Evolutionary conservation across 2,113 vertebrate genomes (phyloP), one percentile per base, ranked within the genome.

Genomic region (Tor tambroides): DNA sequence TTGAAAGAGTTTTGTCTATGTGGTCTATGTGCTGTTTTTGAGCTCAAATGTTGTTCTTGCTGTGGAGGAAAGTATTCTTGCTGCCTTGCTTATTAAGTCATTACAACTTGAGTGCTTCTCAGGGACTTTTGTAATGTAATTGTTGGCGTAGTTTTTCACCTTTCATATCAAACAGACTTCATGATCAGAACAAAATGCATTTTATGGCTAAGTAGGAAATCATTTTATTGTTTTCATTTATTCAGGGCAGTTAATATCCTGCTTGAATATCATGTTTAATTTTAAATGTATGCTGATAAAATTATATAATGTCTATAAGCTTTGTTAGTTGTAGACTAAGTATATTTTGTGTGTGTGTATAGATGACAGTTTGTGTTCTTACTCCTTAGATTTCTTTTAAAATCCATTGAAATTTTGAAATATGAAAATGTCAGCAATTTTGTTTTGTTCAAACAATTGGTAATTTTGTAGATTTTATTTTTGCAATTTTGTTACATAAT

Each of bases 71-170:
- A 61, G 35, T 65, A 63, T 81, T 81, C 8, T 81, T 30, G 38
- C 35, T 63, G 41, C 59, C n/a, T 46, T 67, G 38, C 61, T 46
- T 54, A 23, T 23, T n/a, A 61, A 80, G 23, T 80, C 54, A 41
- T 80, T 79, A 56, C 28, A n/a, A 61, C 32, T 63, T 46, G 1
- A 82, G 23, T 82, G n/a, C 38, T 19, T 81, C 59, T 81, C 79
- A 46, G 80, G 38, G 61, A 82, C 12, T 46, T 61, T 61, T 79
- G 19, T 35, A 23, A 38, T 80, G 30, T n/a, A 38, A 61, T 41
- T 35, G 78, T 41, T 41, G 32, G 80, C 17, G 21, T 46, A 46
- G 4, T 56, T 56, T 56, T 7, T 54, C 26, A 21, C 1, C 26
- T 56, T 78, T 51, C 6, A 54, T 11, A 4, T 6, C 14, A 7